Evolutionary conservation across 1,140 invertebrate genomes (phyloP).

Genomic region (Drosophila nigrodunni): DNA sequence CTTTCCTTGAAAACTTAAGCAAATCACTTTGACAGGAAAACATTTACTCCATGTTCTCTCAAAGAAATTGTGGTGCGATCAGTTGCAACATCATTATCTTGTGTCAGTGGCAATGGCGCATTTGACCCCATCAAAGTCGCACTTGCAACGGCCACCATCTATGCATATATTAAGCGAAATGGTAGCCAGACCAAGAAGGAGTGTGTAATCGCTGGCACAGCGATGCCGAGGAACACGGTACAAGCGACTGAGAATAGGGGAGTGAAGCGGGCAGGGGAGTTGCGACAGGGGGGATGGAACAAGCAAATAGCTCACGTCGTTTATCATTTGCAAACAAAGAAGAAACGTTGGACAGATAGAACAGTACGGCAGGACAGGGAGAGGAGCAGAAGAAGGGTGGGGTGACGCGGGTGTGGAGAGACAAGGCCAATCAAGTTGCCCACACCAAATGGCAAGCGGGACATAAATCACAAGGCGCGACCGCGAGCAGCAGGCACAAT

Average conservation of each 20-base stretch:
- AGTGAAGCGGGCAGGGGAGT: not conserved
- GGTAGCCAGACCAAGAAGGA: constrained; percentile 45
- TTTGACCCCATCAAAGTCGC: constrained; percentile 41
- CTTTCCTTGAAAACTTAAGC: too few relatives aligned
- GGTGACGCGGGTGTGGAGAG: not conserved
- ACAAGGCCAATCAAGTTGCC: constrained; percentile 70
- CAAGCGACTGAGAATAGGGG: not conserved
- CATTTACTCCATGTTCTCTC: constrained; percentile 3
- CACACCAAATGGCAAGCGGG: constrained; percentile 58
- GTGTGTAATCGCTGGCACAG: constrained; percentile 67
- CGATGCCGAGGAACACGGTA: constrained; percentile 50
- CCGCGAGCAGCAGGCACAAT: constrained; percentile 34
- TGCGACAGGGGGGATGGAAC: constrained; percentile 5
- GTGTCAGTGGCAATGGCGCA: constrained; percentile 11
- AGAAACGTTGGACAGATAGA: constrained; percentile 44
- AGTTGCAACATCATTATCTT: constrained; percentile 17
- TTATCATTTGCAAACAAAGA: constrained; percentile 83
- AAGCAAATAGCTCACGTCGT: constrained; percentile 76
- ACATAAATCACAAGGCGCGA: constrained; percentile 79
- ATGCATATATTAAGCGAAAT: constrained; percentile 69
- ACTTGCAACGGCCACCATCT: constrained; percentile 47
- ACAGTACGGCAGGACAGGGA: constrained; percentile 3
- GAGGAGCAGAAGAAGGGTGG: constrained; percentile 44
- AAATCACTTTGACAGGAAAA: not conserved
- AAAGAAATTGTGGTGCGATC: constrained; percentile 11